These are phyloP conservation scores for Jaculus jaculus DNA, from an alignment of 2,113 vertebrate species.

Conservation along the genomic window DNA sequence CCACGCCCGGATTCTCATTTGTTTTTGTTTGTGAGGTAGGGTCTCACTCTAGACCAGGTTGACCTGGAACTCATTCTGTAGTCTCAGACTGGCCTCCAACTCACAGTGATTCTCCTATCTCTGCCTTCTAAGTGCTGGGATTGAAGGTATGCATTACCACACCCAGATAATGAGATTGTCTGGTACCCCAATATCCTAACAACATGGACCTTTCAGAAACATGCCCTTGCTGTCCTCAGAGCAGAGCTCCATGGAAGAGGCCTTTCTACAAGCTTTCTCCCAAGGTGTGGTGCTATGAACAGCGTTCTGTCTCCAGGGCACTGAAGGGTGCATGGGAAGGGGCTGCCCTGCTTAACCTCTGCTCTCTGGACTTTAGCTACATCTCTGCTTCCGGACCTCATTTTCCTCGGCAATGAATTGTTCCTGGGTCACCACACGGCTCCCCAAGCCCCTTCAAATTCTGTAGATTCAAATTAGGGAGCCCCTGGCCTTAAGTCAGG, in stretches of 20 bases:
- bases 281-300: not conserved
- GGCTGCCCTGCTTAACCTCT: not conserved
- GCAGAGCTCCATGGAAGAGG: not conserved
- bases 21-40: too few species aligned
- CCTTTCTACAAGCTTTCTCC: too few species aligned
- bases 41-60: too few species aligned
- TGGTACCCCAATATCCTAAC: not conserved
- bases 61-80: too few species aligned
- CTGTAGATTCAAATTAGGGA: not conserved
- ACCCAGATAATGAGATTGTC: too few species aligned
- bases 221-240: not conserved
- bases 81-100: too few species aligned
- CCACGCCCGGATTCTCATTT: too few species aligned
- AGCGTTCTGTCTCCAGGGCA: not conserved
- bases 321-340: not conserved
- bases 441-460: not conserved
- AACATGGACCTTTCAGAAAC: not conserved
- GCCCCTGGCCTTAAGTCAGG: not conserved
- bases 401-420: not conserved
- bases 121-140: too few species aligned
- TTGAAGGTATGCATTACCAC: too few species aligned
- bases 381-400: not conserved
- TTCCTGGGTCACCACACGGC: not conserved
- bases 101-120: too few species aligned
- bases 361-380: not conserved